Base-by-base conservation (phyloP, 1,140 invertebrate genomes). In the Camponotus vicinus region DNA sequence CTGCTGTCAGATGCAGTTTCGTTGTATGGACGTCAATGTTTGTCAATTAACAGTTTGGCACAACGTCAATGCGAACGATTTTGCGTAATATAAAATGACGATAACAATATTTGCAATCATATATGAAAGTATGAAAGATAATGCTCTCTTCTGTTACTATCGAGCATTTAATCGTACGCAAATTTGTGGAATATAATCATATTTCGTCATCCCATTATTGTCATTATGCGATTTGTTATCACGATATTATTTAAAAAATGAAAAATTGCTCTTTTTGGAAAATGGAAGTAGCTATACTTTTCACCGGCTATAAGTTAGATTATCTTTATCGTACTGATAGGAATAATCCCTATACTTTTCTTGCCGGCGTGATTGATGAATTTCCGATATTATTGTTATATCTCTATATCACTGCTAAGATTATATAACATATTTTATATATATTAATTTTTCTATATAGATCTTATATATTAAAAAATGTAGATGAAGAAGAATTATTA, bases 51-150 rank as follows among this genome's bases (percentile, higher is more conserved):
- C 0, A 3, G 9, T 49, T 49, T 82, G 18, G 7, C 7, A 55
- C n/a, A 34, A 55, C 13, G n/a, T 82, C 52, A 75, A 75, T 73
- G 27, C n/a, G 8, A 55, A 78, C 59, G 42, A 61, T 83, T 83
- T 73, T 83, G 79, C 49, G 49, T 55, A 83, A 75, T 11, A 18
- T 11, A 18, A 37, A 80, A 80, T 61, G 37, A 83, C 40, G 69
- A 13, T 52, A 70, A 75, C 18, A 40, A 75, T 75, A 37, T 75
- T 73, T 83, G 59, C 1, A 80, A 42, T 70, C 15, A 13, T n/a
- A 40, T 42, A 8, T 61, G 1, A 37, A 83, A 73, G 34, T 40
- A 75, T 32, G 27, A n/a, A 18, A 2, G 13, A 83, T 34, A 55
- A 32, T 21, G 21, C 21, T 59, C 11, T 27, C 34, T 82, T 13